These are phyloP conservation scores for Andrena fulva DNA, from an alignment of 2,888 invertebrate species.

Conservation along the genomic window DNA sequence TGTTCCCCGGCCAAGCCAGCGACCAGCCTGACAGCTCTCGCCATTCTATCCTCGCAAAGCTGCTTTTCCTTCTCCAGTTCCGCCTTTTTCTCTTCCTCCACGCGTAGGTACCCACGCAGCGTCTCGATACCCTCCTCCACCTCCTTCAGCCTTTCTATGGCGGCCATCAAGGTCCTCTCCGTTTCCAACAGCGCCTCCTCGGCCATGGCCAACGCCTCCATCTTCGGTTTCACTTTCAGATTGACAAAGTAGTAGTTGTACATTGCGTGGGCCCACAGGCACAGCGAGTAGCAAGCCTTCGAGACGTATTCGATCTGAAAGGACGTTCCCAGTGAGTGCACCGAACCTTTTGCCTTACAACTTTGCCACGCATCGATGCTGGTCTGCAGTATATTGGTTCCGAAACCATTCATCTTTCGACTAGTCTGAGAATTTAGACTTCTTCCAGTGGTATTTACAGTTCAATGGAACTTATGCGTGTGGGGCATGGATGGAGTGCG, in stretches of 20 bases:
- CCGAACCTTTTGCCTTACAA: too few species aligned
- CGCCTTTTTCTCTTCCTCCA: conserved; percentile 90
- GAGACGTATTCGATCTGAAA: conserved; percentile 87
- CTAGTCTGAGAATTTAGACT: too few species aligned
- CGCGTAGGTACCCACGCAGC: conserved; percentile 89
- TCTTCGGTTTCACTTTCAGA: conserved; percentile 94
- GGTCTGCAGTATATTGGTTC: neutral
- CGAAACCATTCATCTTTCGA: too few species aligned
- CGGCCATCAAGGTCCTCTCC: conserved; percentile 89
- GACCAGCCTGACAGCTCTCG: conserved; percentile 90
- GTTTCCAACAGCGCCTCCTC: conserved; percentile 89
- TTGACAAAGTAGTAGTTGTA: conserved; percentile 96
- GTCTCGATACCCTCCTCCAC: conserved; percentile 92
- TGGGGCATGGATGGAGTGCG: too few species aligned
- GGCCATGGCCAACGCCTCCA: conserved; percentile 91
- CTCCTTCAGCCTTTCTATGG: conserved; percentile 92
- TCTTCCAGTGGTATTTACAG: too few species aligned
- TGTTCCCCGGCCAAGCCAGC: conserved; percentile 89
- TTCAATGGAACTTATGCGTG: too few species aligned
- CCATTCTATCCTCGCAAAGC: conserved; percentile 91
- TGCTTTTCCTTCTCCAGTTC: conserved; percentile 91
- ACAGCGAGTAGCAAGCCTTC: conserved; percentile 92
- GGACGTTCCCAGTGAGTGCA: neutral
- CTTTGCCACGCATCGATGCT: neutral
- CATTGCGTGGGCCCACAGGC: conserved; percentile 97